Evolutionary conservation across 2,888 invertebrate species (phyloP).

Genomic region (Ellobium chinense): DNA sequence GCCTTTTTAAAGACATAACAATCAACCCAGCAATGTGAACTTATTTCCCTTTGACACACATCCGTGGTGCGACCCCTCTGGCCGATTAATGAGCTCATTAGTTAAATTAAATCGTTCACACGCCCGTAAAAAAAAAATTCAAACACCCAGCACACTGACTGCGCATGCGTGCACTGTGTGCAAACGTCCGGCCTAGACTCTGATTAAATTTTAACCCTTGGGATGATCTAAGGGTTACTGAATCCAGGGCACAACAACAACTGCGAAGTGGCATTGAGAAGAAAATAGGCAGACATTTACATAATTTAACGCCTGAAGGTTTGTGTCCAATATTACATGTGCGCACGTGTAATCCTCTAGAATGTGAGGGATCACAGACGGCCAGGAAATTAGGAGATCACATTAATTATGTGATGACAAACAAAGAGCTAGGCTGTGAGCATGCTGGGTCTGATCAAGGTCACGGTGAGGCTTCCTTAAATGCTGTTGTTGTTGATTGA

Average conservation of each 20-base stretch:
- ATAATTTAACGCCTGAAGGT: conserved; percentile 13
- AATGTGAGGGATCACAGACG: conserved; percentile 3
- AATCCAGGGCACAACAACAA: neutral
- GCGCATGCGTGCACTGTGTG: conserved; percentile 12
- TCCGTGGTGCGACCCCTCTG: neutral
- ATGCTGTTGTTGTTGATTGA: too few species aligned
- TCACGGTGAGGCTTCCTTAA: conserved; percentile 1
- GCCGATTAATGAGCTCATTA: conserved; percentile 21
- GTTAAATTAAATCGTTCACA: conserved; percentile 4
- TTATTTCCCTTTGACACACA: too few species aligned
- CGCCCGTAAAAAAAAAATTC: conserved; percentile 2
- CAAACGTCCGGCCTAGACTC: neutral
- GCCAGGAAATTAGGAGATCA: neutral
- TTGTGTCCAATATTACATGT: neutral
- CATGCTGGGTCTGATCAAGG: neutral
- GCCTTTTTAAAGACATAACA: too few species aligned
- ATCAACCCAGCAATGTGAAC: too few species aligned
- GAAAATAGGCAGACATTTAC: conserved; percentile 5
- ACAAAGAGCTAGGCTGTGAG: conserved; percentile 7
- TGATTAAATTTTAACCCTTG: conserved; percentile 7
- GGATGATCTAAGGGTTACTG: too few species aligned
- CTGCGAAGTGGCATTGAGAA: neutral
- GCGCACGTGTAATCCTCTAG: neutral
- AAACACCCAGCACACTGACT: neutral
- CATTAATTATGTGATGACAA: neutral